phyloP scores from a whole-genome alignment of 2,888 invertebrate genomes.

The Petrolisthes manimaculis region DNA sequence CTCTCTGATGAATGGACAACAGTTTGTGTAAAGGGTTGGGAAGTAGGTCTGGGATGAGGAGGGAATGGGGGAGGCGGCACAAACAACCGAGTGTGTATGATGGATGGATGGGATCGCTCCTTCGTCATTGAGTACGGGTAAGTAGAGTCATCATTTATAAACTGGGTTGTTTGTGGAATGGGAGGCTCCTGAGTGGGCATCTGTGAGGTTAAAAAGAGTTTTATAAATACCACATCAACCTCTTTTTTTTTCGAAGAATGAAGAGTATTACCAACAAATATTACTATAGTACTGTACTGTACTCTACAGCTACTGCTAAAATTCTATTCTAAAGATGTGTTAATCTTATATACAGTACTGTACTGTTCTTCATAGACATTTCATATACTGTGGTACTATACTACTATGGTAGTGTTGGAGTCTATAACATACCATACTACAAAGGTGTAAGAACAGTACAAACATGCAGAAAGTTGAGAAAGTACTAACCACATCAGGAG shows the following conservation, averaged over 20 bases:
- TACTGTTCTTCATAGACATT: no score
- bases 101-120: background rate
- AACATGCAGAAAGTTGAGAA: background rate
- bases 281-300: no score
- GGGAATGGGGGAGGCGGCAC: background rate
- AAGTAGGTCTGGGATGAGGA: background rate
- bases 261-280: no score
- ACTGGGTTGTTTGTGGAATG: conserved; percentile 18
- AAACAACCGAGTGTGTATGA: background rate
- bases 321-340: no score
- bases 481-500: background rate
- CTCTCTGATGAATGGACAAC: background rate
- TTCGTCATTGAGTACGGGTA: background rate
- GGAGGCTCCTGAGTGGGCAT: background rate
- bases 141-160: background rate
- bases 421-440: no score
- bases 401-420: no score
- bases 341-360: no score
- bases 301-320: no score
- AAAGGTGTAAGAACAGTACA: no score
- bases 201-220: background rate
- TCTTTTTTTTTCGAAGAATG: no score
- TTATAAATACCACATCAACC: background rate
- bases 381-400: no score
- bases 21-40: background rate